A percentile compares a stretch with the other conserved stretches of the same genome.
Conservation (phyloP, 1,140 invertebrate species). For the Holcopasites calliopsidis region DNA sequence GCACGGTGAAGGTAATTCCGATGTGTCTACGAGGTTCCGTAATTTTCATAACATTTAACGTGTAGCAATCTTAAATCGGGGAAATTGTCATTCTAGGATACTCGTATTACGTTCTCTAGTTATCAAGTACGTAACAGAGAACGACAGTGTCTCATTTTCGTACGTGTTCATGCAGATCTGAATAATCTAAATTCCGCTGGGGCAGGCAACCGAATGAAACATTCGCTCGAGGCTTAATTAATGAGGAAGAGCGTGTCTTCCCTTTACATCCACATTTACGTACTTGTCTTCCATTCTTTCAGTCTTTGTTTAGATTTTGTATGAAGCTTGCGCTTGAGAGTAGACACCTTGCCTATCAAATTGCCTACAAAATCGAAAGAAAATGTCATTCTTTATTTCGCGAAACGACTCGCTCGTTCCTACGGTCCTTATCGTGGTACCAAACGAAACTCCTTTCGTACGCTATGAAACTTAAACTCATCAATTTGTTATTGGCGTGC, state of each 20-base stretch:
- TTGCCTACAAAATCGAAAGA: constrained; percentile 74
- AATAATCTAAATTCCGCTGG: constrained; percentile 27
- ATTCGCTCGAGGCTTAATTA: constrained; percentile 23
- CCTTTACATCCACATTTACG: constrained; percentile 64
- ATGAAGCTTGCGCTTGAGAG: constrained; percentile 73
- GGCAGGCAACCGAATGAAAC: constrained; percentile 53
- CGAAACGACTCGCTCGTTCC: not conserved
- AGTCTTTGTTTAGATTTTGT: constrained; percentile 74
- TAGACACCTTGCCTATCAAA: constrained; percentile 75
- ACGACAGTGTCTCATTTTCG: not conserved
- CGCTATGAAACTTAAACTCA: no score
- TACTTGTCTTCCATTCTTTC: constrained; percentile 75
- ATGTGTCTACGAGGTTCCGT: constrained; percentile 42
- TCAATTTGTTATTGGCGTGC: no score
- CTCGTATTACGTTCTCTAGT: constrained; percentile 4
- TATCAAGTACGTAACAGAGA: constrained; percentile 16
- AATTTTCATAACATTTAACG: not conserved
- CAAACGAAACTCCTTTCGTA: no score
- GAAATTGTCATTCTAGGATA: constrained; percentile 2
- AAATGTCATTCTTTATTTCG: constrained; percentile 39
- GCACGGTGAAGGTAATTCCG: constrained; percentile 48
- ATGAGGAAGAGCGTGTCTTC: constrained; percentile 54
- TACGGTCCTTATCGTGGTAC: no score
- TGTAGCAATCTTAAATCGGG: not conserved
- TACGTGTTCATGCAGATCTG: constrained; percentile 58